Conservation (phyloP, 2,888 invertebrate genomes). For the Drosophila mayaguana region DNA sequence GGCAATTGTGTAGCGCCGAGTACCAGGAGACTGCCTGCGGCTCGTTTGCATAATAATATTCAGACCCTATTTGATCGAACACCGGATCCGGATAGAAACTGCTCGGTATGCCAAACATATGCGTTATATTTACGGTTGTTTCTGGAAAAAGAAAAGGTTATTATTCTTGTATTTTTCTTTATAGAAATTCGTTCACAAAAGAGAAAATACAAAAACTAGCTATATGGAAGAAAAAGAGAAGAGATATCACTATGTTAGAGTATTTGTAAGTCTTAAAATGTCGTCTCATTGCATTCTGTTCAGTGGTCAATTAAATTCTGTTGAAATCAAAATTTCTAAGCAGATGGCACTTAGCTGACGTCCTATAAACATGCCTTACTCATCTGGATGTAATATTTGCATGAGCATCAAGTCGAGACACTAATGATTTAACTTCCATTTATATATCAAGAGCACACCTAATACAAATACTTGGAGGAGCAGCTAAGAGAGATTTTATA, state of each 20-base stretch:
- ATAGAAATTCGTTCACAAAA: background rate
- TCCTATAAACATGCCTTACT: too few species aligned
- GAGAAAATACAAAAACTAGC: background rate
- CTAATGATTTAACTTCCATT: too few species aligned
- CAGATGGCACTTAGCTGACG: too few species aligned
- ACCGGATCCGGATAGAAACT: background rate
- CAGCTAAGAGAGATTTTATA: background rate
- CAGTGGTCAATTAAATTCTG: too few species aligned
- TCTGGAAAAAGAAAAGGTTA: background rate
- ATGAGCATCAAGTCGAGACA: too few species aligned
- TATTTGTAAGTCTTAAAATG: too few species aligned
- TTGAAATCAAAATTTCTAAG: too few species aligned
- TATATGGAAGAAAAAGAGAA: too few species aligned
- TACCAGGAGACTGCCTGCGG: background rate
- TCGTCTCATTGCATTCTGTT: too few species aligned
- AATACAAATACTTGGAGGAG: background rate
- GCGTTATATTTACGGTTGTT: background rate
- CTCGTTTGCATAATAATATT: conserved; percentile 9
- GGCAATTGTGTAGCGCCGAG: background rate
- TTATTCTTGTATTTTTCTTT: background rate
- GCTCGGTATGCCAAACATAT: background rate
- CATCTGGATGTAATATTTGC: too few species aligned
- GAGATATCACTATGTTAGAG: too few species aligned
- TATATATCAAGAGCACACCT: too few species aligned
- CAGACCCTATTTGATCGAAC: conserved; percentile 13